Conservation (phyloP, 2,797 vertebrate species). For the Hyperoplus immaculatus region DNA sequence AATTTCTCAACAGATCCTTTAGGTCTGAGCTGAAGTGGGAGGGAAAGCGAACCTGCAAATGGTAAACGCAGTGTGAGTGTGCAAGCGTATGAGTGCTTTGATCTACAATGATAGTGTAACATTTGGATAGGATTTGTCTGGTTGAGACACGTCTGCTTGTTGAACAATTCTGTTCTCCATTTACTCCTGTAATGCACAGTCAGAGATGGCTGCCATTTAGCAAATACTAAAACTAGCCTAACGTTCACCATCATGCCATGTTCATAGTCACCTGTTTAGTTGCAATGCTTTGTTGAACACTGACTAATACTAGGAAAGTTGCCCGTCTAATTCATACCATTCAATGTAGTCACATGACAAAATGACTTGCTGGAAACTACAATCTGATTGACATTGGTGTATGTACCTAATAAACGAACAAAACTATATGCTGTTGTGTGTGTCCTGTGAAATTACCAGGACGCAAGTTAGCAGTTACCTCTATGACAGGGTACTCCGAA, state of each 20-base stretch:
- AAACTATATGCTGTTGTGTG: neutral
- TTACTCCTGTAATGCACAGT: neutral
- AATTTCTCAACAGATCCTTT: constrained; percentile 97
- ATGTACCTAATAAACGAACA: neutral
- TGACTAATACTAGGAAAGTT: neutral
- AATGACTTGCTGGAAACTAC: neutral
- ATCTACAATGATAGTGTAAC: neutral
- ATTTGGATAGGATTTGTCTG: neutral
- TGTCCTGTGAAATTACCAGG: neutral
- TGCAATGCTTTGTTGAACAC: neutral
- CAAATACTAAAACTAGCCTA: neutral
- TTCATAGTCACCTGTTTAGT: constrained; percentile 7
- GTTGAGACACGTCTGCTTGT: constrained; percentile 14
- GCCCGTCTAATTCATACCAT: neutral
- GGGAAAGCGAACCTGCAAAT: constrained; percentile 94
- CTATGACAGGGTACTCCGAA: neutral
- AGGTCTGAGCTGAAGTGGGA: constrained; percentile 99
- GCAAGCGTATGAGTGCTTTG: neutral
- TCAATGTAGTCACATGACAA: neutral
- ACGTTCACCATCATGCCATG: neutral
- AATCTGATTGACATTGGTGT: neutral
- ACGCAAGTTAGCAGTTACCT: neutral
- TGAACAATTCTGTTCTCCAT: neutral
- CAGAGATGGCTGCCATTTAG: neutral
- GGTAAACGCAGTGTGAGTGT: neutral